Evolutionary conservation across 2,888 invertebrate species (phyloP).

Genomic region (Heteromurus nitidus): DNA sequence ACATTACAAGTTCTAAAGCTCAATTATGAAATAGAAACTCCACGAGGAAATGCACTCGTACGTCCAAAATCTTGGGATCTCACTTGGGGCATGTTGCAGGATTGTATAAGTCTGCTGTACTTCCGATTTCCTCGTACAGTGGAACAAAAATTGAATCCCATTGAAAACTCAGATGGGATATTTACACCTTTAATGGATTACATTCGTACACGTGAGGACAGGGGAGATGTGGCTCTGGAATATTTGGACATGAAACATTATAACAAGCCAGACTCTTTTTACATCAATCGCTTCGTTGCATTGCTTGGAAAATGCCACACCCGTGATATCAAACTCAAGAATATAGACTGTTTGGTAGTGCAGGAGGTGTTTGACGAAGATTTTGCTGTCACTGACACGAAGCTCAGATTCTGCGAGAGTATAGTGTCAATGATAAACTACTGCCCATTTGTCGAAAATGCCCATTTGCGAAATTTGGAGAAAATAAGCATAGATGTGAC

Average conservation of each 20-base stretch:
- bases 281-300: conserved; percentile 25
- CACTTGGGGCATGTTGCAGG: conserved; percentile 40
- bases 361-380: conserved; percentile 42
- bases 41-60: not conserved
- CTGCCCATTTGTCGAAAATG: conserved; percentile 32
- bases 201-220: not conserved
- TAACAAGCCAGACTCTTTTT: conserved; percentile 29
- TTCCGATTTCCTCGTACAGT: conserved; percentile 32
- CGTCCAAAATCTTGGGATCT: conserved; percentile 37
- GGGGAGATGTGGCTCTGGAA: conserved; percentile 13
- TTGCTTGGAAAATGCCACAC: conserved; percentile 23
- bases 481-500: conserved; percentile 36
- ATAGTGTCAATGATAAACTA: conserved; percentile 32
- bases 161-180: conserved; percentile 13
- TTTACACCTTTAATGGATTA: conserved; percentile 42
- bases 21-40: conserved; percentile 27
- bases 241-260: conserved; percentile 42
- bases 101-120: conserved; percentile 35
- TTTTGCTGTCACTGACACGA: not conserved
- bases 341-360: conserved; percentile 28
- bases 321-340: conserved; percentile 40
- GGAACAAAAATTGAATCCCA: not conserved
- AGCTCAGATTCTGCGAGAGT: conserved; percentile 39
- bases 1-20: conserved; percentile 41
- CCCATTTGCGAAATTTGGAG: conserved; percentile 43